Conservation (phyloP, 2,888 invertebrate species). For the Microctonus brassicae region DNA sequence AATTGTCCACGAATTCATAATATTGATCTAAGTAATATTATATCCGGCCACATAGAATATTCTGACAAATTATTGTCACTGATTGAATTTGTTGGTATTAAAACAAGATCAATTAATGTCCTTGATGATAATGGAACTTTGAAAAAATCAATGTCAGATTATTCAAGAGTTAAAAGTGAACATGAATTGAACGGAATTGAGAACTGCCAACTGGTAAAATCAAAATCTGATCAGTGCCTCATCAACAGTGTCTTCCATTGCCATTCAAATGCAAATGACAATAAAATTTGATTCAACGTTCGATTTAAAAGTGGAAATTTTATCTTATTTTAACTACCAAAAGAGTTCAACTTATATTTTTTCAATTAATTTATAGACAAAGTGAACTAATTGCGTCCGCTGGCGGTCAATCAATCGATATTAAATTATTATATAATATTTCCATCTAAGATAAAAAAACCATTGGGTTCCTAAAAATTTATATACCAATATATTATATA, state of each 20-base stretch:
- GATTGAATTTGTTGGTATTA: conserved; percentile 67
- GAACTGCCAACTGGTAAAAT: conserved; percentile 41
- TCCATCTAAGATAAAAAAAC: neutral
- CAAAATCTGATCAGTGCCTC: conserved; percentile 56
- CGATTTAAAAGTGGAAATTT: neutral
- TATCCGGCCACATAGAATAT: conserved; percentile 74
- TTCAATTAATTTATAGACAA: neutral
- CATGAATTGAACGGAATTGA: neutral
- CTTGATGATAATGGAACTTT: conserved; percentile 52
- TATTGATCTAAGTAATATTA: conserved; percentile 73
- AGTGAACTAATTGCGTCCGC: neutral
- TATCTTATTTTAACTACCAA: neutral
- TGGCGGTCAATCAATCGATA: neutral
- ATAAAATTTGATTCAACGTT: conserved; percentile 28
- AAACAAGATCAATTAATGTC: conserved; percentile 52
- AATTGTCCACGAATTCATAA: conserved; percentile 72
- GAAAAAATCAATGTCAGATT: conserved; percentile 62
- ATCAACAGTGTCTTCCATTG: conserved; percentile 36
- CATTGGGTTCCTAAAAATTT: neutral
- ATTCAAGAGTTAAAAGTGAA: conserved; percentile 39
- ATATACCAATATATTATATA: neutral
- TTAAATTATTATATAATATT: neutral
- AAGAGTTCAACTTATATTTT: neutral
- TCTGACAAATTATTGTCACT: conserved; percentile 72
- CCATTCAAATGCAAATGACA: conserved; percentile 22